Conservation (phyloP, 2,797 vertebrate genomes). For the Denticeps clupeoides region DNA sequence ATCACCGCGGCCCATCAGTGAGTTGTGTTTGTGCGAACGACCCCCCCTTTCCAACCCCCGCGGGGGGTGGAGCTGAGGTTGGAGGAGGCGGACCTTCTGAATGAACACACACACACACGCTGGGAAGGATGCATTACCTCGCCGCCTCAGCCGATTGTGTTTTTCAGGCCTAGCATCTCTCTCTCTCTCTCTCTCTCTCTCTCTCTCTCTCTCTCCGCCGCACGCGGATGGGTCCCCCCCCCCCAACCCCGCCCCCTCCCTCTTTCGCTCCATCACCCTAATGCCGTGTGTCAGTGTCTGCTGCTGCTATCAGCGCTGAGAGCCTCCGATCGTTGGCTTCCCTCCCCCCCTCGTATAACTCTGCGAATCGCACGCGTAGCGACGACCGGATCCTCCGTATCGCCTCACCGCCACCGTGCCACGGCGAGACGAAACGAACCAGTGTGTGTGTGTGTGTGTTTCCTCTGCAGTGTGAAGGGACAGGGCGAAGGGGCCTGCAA, state of each 20-base stretch:
- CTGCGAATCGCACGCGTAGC: too few species aligned
- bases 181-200: slow-evolving; percentile 4
- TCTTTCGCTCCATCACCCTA: slow-evolving; percentile 34
- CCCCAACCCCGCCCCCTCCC: slow-evolving; percentile 30
- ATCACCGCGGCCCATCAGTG: slow-evolving; percentile 30
- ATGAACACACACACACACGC: too few species aligned
- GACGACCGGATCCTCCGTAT: background rate
- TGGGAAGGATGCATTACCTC: too few species aligned
- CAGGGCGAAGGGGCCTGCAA: slow-evolving; percentile 57
- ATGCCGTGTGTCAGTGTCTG: slow-evolving; percentile 41
- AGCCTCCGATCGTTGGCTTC: slow-evolving; percentile 36
- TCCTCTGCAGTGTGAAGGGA: slow-evolving; percentile 50
- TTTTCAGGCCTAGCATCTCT: too few species aligned
- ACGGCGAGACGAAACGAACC: background rate
- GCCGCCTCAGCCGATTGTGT: too few species aligned
- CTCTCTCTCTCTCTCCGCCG: slow-evolving; percentile 9
- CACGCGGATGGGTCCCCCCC: slow-evolving; percentile 28
- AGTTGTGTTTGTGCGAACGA: slow-evolving; percentile 4
- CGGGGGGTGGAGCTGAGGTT: slow-evolving; percentile 10
- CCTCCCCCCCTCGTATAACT: slow-evolving; percentile 1
- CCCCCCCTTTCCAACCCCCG: too few species aligned
- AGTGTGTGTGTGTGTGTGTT: background rate
- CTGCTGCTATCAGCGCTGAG: slow-evolving; percentile 30
- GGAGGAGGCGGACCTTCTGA: too few species aligned
- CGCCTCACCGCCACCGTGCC: background rate